Percentiles rank a stretch among this genome's conserved stretches.
phyloP scores from a whole-genome alignment of 2,113 vertebrate species.

The Machaerirhynchus nigripectus region DNA sequence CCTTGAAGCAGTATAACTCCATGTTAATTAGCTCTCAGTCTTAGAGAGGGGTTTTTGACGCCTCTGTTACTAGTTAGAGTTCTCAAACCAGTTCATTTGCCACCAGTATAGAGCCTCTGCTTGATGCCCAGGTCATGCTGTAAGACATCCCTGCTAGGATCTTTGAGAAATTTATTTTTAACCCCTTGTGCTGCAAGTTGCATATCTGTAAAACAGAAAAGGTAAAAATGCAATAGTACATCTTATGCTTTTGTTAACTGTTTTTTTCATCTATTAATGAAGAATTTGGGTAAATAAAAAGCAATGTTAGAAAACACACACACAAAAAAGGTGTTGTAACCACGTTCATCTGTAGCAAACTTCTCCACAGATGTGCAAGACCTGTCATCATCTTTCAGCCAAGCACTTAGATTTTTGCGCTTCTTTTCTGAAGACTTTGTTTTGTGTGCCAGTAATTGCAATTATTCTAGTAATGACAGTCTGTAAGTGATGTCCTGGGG shows the following conservation, averaged over 20 bases:
- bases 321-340: background rate
- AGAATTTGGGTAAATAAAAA: background rate
- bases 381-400: background rate
- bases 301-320: background rate
- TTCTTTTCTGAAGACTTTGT: background rate
- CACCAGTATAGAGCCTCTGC: background rate
- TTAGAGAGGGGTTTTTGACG: background rate
- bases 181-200: background rate
- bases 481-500: background rate
- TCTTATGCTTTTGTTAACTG: background rate
- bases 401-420: background rate
- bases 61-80: background rate
- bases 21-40: background rate
- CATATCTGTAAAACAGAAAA: background rate
- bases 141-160: background rate
- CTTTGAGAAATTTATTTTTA: background rate
- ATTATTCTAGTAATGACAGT: background rate
- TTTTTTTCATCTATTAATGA: background rate
- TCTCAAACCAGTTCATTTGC: background rate
- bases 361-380: background rate
- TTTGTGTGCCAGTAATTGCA: background rate
- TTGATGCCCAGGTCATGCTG: background rate
- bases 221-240: background rate
- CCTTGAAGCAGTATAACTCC: background rate
- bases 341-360: background rate